Evolutionary conservation across 2,888 invertebrate species (phyloP).

Genomic region (Scelioninae gen. 1): DNA sequence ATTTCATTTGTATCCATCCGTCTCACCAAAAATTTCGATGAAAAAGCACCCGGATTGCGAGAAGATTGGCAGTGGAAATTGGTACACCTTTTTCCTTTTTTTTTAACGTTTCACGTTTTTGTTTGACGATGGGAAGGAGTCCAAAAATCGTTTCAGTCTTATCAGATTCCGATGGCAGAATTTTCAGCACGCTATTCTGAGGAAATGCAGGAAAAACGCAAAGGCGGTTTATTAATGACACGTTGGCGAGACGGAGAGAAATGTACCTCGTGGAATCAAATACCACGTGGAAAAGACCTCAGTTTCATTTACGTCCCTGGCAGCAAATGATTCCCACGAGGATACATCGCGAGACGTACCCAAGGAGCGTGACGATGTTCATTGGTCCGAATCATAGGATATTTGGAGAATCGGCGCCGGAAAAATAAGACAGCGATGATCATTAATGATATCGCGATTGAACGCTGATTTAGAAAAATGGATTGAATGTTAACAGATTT

Average conservation of each 20-base stretch:
- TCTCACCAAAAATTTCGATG: slow-evolving; percentile 42
- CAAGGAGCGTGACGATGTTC: slow-evolving; percentile 59
- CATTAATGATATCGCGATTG: slow-evolving; percentile 36
- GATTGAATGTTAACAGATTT: neutral
- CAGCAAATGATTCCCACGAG: slow-evolving; percentile 61
- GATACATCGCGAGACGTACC: slow-evolving; percentile 55
- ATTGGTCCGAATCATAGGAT: slow-evolving; percentile 60
- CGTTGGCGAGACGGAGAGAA: slow-evolving; percentile 66
- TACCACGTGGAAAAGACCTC: slow-evolving; percentile 43
- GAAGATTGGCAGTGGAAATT: slow-evolving; percentile 29
- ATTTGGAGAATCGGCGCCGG: slow-evolving; percentile 35
- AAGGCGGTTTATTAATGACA: slow-evolving; percentile 60
- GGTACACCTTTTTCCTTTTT: neutral
- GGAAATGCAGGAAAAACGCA: slow-evolving; percentile 1
- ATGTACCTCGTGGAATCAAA: slow-evolving; percentile 63
- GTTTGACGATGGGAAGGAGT: slow-evolving; percentile 7
- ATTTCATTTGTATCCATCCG: slow-evolving; percentile 77
- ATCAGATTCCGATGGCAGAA: slow-evolving; percentile 39
- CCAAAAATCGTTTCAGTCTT: slow-evolving; percentile 38
- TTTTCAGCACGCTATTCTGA: slow-evolving; percentile 36
- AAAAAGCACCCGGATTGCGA: neutral
- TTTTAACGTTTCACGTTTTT: neutral
- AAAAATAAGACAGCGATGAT: slow-evolving; percentile 43
- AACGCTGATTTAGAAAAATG: slow-evolving; percentile 24
- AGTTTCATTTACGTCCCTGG: slow-evolving; percentile 52